Evolutionary conservation across 2,888 invertebrate species (phyloP).

Genomic region (Stenodema calcarata): DNA sequence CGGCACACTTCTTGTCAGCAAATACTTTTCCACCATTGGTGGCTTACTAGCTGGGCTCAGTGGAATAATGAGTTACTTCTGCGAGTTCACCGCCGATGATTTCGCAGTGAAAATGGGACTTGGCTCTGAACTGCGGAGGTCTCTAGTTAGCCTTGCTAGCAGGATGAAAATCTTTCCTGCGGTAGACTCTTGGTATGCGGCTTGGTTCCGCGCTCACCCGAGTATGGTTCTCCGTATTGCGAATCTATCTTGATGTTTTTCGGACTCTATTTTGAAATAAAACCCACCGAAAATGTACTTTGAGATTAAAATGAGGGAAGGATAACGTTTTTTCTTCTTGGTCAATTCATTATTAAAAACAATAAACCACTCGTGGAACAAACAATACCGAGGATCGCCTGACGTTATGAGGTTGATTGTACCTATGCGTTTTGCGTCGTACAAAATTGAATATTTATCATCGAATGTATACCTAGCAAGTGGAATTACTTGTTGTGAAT

Average conservation of each 20-base stretch:
- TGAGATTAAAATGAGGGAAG: no score
- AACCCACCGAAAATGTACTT: no score
- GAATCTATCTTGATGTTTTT: neutral
- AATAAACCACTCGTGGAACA: no score
- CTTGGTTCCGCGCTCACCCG: conserved; percentile 17
- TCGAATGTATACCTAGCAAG: no score
- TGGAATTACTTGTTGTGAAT: no score
- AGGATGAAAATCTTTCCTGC: neutral
- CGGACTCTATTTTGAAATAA: no score
- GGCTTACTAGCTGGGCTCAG: neutral
- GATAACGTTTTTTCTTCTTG: no score
- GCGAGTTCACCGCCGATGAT: conserved; percentile 20
- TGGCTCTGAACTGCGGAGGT: neutral
- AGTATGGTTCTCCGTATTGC: neutral
- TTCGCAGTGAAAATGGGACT: conserved; percentile 9
- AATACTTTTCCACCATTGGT: conserved; percentile 15
- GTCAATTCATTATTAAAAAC: no score
- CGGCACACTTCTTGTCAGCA: neutral
- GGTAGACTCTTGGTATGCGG: neutral
- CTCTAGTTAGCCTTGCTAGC: neutral
- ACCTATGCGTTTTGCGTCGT: no score
- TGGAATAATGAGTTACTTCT: neutral
- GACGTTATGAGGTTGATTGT: no score
- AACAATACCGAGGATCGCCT: no score
- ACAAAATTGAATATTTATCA: no score